Conservation (phyloP, 2,888 invertebrate species). For the Parnassius orleans region DNA sequence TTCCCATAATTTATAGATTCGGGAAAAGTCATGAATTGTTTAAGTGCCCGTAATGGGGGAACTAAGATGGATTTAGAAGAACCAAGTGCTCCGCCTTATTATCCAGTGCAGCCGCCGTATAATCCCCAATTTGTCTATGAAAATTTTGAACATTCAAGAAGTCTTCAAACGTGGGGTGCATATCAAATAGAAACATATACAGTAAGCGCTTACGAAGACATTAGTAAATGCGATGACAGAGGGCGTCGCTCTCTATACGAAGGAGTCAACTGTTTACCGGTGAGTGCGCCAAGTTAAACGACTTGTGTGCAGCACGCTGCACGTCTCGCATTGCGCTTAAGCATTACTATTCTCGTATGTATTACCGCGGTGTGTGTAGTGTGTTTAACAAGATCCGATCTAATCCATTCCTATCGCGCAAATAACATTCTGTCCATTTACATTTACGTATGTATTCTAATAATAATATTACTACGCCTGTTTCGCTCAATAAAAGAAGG, state of each 20-base stretch:
- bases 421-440: conserved; percentile 31
- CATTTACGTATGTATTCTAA: conserved; percentile 25
- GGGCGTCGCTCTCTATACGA: conserved; percentile 69
- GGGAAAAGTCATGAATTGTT: conserved; percentile 60
- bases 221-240: conserved; percentile 50
- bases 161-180: conserved; percentile 42
- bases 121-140: conserved; percentile 62
- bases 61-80: conserved; percentile 49
- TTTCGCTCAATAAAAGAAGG: conserved; percentile 38
- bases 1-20: conserved; percentile 25
- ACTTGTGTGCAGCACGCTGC: conserved; percentile 53
- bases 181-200: conserved; percentile 44
- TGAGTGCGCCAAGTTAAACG: conserved; percentile 68
- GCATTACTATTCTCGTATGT: conserved; percentile 37
- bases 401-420: conserved; percentile 32
- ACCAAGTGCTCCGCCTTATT: conserved; percentile 55
- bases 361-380: conserved; percentile 33
- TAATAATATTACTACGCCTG: conserved; percentile 24
- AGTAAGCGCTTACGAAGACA: conserved; percentile 44
- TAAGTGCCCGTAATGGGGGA: conserved; percentile 50
- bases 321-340: conserved; percentile 48
- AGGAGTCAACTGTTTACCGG: conserved; percentile 71
- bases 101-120: conserved; percentile 64
- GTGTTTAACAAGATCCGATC: conserved; percentile 40
- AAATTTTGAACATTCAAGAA: conserved; percentile 39